Evolutionary conservation across 2,797 vertebrate genomes (phyloP), one percentile per base, ranked within the genome.

Genomic region (Notolabrus celidotus): DNA sequence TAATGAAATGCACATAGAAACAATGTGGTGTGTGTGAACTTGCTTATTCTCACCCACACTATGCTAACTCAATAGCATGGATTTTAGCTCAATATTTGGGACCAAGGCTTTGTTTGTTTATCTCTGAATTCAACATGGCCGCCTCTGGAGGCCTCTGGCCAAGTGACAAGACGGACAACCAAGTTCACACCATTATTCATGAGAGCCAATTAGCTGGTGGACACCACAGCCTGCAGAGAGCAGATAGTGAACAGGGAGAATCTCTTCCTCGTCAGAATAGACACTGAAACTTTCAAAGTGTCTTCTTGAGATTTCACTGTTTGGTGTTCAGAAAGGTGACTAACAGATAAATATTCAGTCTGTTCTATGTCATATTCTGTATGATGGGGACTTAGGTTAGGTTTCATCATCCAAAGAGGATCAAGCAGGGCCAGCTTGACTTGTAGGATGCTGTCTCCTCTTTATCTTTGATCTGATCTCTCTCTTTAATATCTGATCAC

Each of bases 171-270:
- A 25, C 42, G 20, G 34, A 34, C 29, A 52, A n/a, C 11, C 19
- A 47, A 52, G 53, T 64, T 69, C 25, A 25, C 52, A 10, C 11
- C 27, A 50, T 71, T 60, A 66, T 20, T 77, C 61, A 66, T 9
- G 31, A 64, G 45, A n/a, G 31, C 49, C 55, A 66, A 38, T 76
- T 65, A 65, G 42, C 25, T 15, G 25, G 39, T 16, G 12, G 41
- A 69, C 47, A 27, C 23, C 39, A 47, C 1, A 14, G 42, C 25
- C 65, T 52, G 53, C 23, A 15, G 52, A 47, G n/a, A 23, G 49
- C 17, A 5, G 20, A 29, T 6, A 27, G 39, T 4, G 17, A 23
- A 41, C 4, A 15, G 36, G 34, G 11, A 4, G 12, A 36, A 7
- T 45, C 19, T 3, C 9, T 10, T 27, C 1, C 19, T 36, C 1